Conservation (phyloP, 2,113 vertebrate species). For the Vulpes vulpes region DNA sequence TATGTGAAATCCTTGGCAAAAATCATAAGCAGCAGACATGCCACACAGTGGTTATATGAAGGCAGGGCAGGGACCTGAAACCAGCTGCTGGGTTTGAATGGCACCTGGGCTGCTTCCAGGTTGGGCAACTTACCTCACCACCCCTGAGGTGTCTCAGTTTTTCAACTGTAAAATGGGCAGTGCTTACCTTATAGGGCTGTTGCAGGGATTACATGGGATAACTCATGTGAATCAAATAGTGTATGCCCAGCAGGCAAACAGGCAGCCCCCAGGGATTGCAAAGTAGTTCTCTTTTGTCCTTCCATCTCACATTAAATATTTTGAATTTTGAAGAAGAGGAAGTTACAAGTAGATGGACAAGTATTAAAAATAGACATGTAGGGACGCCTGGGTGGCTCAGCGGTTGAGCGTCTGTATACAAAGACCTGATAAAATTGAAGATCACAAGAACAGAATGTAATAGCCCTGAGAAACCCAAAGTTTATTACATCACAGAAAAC, state of each 20-base stretch:
- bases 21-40: neutral
- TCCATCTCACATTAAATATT: neutral
- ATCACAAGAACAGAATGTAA: neutral
- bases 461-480: neutral
- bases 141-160: neutral
- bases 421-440: neutral
- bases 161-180: neutral
- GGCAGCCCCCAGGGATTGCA: neutral
- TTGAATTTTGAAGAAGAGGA: neutral
- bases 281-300: neutral
- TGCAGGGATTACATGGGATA: neutral
- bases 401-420: neutral
- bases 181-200: no score
- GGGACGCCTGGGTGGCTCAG: no score
- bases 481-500: neutral
- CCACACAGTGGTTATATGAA: no score
- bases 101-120: neutral
- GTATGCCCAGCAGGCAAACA: no score
- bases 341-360: neutral
- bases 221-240: neutral
- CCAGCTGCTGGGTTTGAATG: neutral
- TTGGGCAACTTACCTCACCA: neutral
- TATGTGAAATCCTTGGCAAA: neutral
- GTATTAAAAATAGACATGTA: neutral
- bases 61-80: fast-evolving